Base-by-base conservation (phyloP, 2,113 vertebrate genomes). In the Spermophilus dauricus region DNA sequence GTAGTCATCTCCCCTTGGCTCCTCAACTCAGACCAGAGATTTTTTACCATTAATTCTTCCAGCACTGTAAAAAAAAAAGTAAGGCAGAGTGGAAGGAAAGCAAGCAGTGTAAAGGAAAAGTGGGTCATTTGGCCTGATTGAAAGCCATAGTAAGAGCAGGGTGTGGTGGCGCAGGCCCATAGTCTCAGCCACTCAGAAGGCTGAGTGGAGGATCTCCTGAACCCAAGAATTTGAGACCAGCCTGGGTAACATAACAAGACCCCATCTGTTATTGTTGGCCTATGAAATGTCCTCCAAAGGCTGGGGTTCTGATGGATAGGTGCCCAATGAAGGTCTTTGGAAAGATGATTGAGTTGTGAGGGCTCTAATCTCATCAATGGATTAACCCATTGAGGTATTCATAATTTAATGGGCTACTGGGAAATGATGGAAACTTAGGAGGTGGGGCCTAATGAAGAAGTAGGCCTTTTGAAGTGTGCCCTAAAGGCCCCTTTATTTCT, bases 21-120 rank as follows among this genome's bases (percentile, higher is more conserved):
- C 39, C 56, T 90, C 58, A n/a, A 3, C 67, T 83, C 16, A 4
- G 16, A 13, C 51, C 8, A 75, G n/a, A 53, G 76, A 37, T 53
- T 39, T 39, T 72, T 67, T 45, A 80, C 24, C 77, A 42, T 95
- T 75, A n/a, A 89, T 84, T 86, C 32, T 93, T 78, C 63, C 48
- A 87, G 28, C 14, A 32, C 45, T 89, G 2, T 65, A 12, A 42
- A 63, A 51, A 94, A 61, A 30, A 14, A 67, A 13, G 4, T 18
- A 17, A 14, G 34, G 16, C 34, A 70, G 26, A 4, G 14, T 5
- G 12, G 53, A 7, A 7, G 56, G 34, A 8, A 4, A n/a, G 11
- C 2, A 2, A 13, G 24, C 6, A 17, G 1, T 34, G 2, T 3
- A 77, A 37, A 96, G n/a, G 69, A 89, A 58, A 83, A 14, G 4